These are phyloP conservation scores for Mustelus asterias DNA, from an alignment of 2,113 vertebrate genomes.

Conservation along the genomic window DNA sequence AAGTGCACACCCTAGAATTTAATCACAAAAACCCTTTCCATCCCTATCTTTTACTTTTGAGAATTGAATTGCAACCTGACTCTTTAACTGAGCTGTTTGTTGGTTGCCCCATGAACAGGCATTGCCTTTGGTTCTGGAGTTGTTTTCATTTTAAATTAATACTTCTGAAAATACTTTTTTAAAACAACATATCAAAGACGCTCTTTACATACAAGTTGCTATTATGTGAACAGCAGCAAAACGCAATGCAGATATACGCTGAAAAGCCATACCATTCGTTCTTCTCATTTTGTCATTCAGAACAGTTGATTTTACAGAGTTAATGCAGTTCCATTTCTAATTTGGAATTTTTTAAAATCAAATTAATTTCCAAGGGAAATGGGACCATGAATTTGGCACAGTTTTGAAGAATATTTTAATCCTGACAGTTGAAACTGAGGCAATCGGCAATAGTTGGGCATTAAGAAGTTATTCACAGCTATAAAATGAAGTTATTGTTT, in stretches of 20 bases:
- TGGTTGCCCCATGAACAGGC: background rate
- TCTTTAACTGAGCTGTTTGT: background rate
- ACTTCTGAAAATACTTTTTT: background rate
- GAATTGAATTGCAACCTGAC: background rate
- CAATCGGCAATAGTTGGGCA: background rate
- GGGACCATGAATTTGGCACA: background rate
- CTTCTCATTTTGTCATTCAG: conserved; percentile 1
- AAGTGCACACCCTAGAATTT: background rate
- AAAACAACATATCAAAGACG: background rate
- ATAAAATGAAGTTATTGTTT: background rate
- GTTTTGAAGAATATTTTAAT: background rate
- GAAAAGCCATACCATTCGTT: background rate
- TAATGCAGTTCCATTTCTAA: background rate
- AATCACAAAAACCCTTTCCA: background rate
- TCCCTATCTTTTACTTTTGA: background rate
- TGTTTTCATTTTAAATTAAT: background rate
- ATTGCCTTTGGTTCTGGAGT: background rate
- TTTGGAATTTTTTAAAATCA: background rate
- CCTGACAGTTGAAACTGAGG: background rate
- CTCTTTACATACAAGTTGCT: background rate
- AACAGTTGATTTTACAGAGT: background rate
- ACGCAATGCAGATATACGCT: background rate
- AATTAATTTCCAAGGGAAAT: background rate
- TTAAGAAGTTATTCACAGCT: background rate
- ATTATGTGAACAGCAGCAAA: background rate